Conservation (phyloP, 2,113 vertebrate species). For the Heptranchias perlo region DNA sequence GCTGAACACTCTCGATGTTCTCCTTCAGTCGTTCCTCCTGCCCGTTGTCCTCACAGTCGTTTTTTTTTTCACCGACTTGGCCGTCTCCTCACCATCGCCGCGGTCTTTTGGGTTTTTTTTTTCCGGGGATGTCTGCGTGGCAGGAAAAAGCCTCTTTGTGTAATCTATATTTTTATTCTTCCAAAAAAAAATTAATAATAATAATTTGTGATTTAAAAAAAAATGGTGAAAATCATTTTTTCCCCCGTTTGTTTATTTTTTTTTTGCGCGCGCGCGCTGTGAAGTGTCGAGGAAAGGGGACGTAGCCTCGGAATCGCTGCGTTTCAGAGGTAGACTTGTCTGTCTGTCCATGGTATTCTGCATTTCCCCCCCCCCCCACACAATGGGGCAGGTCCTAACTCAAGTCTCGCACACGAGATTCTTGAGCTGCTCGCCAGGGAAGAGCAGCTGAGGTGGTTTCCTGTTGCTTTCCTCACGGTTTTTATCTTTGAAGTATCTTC, state of each 20-base stretch:
- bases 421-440: neutral
- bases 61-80: neutral
- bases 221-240: neutral
- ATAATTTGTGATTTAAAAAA: constrained; percentile 10
- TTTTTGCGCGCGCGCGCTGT: neutral
- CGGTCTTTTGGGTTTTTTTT: neutral
- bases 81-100: neutral
- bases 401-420: neutral
- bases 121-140: neutral
- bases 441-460: neutral
- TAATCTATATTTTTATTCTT: constrained; percentile 34
- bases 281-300: neutral
- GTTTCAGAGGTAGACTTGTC: too few relatives aligned
- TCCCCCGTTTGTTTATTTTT: too few relatives aligned
- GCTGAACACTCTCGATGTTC: neutral
- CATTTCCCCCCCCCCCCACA: too few relatives aligned
- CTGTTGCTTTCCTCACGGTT: neutral
- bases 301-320: neutral
- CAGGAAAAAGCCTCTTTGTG: neutral
- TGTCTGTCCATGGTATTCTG: too few relatives aligned
- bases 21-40: neutral
- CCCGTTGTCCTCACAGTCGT: too few relatives aligned
- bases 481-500: neutral
- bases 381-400: neutral
- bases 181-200: neutral